Evolutionary conservation across 2,113 vertebrate genomes (phyloP).

Genomic region (Clarias batrachus): DNA sequence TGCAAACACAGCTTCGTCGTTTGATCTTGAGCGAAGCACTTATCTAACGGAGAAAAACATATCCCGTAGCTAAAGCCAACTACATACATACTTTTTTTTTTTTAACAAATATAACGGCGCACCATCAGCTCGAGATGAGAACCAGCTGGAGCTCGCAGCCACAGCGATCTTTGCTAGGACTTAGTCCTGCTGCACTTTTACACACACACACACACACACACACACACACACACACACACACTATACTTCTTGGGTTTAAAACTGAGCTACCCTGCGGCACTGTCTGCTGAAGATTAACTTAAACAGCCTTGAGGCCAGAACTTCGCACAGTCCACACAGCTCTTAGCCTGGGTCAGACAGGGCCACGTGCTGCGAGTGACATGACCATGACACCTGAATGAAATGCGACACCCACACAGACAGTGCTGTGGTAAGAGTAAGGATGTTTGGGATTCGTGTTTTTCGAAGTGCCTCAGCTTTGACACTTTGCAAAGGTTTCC

Average conservation of each 20-base stretch:
- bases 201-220: background rate
- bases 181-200: background rate
- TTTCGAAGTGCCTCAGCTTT: constrained; percentile 14
- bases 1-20: constrained; percentile 21
- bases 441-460: background rate
- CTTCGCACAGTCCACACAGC: constrained; percentile 1
- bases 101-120: constrained; percentile 1
- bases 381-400: constrained; percentile 20
- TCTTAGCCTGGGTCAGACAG: constrained; percentile 25
- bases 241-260: constrained; percentile 1
- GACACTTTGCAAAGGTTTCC: background rate
- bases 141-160: constrained; percentile 5
- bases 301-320: constrained; percentile 17
- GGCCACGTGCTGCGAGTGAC: background rate
- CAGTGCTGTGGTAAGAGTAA: constrained; percentile 10
- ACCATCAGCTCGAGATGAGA: constrained; percentile 23
- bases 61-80: constrained; percentile 9
- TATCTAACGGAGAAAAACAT: constrained; percentile 29
- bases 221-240: constrained; percentile 17
- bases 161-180: background rate
- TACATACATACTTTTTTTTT: constrained; percentile 15
- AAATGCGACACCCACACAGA: constrained; percentile 35
- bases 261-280: background rate
- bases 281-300: constrained; percentile 25
- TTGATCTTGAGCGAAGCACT: constrained; percentile 44